These are phyloP conservation scores for Esox masquinongy DNA, from an alignment of 2,797 vertebrate genomes.

Conservation along the genomic window DNA sequence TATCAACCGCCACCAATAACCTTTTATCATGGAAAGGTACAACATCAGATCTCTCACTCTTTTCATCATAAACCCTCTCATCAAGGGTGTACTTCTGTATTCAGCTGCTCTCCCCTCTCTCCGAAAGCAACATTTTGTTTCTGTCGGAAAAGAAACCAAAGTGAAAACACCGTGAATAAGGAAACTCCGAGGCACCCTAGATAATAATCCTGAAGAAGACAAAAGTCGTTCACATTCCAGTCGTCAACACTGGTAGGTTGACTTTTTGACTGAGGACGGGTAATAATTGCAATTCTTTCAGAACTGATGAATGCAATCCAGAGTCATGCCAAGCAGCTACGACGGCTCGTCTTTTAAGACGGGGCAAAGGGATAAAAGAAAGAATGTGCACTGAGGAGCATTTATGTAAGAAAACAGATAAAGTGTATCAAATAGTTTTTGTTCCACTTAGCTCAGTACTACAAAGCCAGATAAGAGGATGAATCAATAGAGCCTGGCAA, in stretches of 20 bases:
- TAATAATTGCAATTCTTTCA: slow-evolving; percentile 65
- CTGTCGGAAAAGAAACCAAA: slow-evolving; percentile 63
- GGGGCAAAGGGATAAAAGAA: slow-evolving; percentile 54
- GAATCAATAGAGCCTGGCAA: slow-evolving; percentile 49
- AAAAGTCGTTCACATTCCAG: slow-evolving; percentile 67
- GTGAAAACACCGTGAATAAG: slow-evolving; percentile 53
- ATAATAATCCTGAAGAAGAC: slow-evolving; percentile 65
- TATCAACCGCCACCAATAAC: slow-evolving; percentile 47
- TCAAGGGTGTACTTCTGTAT: slow-evolving; percentile 44
- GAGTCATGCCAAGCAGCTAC: slow-evolving; percentile 35
- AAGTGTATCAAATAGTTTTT: slow-evolving; percentile 57
- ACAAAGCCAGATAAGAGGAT: slow-evolving; percentile 36
- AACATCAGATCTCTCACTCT: slow-evolving; percentile 58
- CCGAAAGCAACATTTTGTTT: slow-evolving; percentile 67
- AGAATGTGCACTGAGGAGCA: slow-evolving; percentile 53
- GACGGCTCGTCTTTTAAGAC: slow-evolving; percentile 21
- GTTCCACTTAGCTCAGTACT: slow-evolving; percentile 57
- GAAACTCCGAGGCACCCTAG: slow-evolving; percentile 41
- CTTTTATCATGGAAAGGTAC: slow-evolving; percentile 44
- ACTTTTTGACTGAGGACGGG: slow-evolving; percentile 65
- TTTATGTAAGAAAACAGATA: slow-evolving; percentile 67
- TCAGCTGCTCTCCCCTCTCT: slow-evolving; percentile 32
- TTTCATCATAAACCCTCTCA: slow-evolving; percentile 63
- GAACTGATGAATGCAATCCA: slow-evolving; percentile 57
- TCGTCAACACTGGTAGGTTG: slow-evolving; percentile 58